Base-by-base conservation (phyloP, 2,797 vertebrate genomes). In the Masticophis lateralis region DNA sequence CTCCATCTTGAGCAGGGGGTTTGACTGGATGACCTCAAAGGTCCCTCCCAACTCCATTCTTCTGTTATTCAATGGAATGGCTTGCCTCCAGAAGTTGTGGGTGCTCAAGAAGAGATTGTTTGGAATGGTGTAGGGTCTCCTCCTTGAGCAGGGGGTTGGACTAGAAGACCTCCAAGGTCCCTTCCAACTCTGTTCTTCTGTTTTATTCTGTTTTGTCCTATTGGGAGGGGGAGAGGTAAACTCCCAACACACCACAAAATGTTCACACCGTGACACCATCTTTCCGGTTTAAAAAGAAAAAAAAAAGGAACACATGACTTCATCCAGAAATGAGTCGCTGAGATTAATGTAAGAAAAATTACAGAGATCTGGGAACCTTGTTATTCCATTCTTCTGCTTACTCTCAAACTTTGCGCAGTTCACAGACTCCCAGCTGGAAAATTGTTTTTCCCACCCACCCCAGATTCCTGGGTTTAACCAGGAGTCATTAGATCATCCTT, bases 191-290 rank as follows among this genome's bases (percentile, higher is more conserved):
- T 13, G 5, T 32, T 1, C 28, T 69, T 69, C 63, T 32, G 63
- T n/a, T 69, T 32, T n/a, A 66, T 5, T 66, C 28, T n/a, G 12
- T n/a, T 66, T n/a, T 25, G 63, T n/a, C 63, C 28, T 14, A 69
- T 32, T 16, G 28, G 63, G 28, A 69, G 63, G 13, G 28, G 13
- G 0, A n/a, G 63, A 69, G 12, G 63, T 14, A 92, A 93, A 94
- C 14, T 90, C 5, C 79, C 61, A 2, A 91, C 57, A 92, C 66
- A 93, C 91, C 92, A 27, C 22, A 74, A 87, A 89, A 93, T 92
- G 93, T 95, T 88, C 92, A 60, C 95, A 94, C 95, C 91, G 93
- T 95, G 94, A 95, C 5, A 0, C 95, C 95, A 96, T 94, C 96
- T 95, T 95, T 94, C 95, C 96, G 96, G 94, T 57, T 57, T 57